phyloP scores from a whole-genome alignment of 2,113 vertebrate genomes.

The Pavo muticus region DNA sequence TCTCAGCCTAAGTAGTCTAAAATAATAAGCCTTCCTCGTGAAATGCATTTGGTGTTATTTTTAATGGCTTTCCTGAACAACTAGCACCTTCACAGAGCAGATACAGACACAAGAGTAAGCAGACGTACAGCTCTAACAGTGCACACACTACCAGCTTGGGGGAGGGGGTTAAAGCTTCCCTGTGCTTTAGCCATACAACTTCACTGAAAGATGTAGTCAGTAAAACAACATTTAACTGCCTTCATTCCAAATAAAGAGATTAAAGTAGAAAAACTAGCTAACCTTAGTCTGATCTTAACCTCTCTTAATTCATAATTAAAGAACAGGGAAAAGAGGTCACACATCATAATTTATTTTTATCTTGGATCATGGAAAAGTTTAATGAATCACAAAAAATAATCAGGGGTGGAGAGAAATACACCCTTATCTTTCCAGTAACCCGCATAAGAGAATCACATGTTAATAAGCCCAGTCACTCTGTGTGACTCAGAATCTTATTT shows the following conservation, averaged over 20 bases:
- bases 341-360: conserved; percentile 47
- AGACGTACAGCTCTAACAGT: not conserved
- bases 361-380: conserved; percentile 43
- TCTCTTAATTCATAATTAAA: not conserved
- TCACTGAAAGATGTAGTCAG: not conserved
- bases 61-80: not conserved
- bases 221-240: not conserved
- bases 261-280: not conserved
- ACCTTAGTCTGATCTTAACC: not conserved
- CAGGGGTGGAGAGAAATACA: conserved; percentile 17
- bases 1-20: not conserved
- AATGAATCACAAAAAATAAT: conserved; percentile 25
- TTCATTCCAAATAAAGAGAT: not conserved
- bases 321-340: conserved; percentile 1
- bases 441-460: conserved; percentile 35
- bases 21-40: not conserved
- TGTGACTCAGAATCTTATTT: not conserved
- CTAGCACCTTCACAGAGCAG: not conserved
- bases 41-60: not conserved
- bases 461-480: not conserved
- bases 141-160: not conserved
- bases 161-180: not conserved
- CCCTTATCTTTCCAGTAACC: conserved; percentile 34
- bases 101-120: not conserved
- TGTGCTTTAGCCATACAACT: not conserved